Conservation (phyloP, 2,888 invertebrate species). For the Adelognathus sp. region DNA sequence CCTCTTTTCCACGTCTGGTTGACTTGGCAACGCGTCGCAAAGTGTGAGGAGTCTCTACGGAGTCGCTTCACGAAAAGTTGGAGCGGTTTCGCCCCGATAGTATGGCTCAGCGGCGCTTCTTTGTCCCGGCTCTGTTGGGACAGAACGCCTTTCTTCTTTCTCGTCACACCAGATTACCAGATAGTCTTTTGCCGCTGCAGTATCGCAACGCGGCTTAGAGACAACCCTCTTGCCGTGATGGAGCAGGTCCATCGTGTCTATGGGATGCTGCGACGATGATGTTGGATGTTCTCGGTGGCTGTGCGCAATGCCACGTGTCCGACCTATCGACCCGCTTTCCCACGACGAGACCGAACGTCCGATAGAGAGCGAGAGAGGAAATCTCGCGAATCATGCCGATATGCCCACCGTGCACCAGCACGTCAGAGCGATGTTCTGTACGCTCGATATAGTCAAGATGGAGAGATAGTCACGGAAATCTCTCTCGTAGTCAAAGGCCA, state of each 20-base stretch:
- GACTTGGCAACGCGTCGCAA: too few species aligned
- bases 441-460: slow-evolving; percentile 43
- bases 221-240: slow-evolving; percentile 4
- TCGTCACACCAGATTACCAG: slow-evolving; percentile 7
- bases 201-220: background rate
- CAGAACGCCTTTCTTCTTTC: slow-evolving; percentile 4
- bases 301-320: slow-evolving; percentile 45
- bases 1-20: too few species aligned
- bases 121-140: background rate
- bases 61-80: too few species aligned
- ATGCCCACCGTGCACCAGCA: slow-evolving; percentile 29
- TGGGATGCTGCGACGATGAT: background rate
- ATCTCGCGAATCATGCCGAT: slow-evolving; percentile 14
- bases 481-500: slow-evolving; percentile 23
- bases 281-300: slow-evolving; percentile 4
- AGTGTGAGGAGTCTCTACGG: too few species aligned
- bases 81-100: too few species aligned
- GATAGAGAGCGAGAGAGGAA: slow-evolving; percentile 8
- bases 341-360: slow-evolving; percentile 18
- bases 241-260: background rate
- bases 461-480: background rate
- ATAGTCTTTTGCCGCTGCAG: background rate
- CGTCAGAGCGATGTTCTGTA: slow-evolving; percentile 43
- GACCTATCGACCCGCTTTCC: slow-evolving; percentile 55
- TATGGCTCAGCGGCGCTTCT: too few species aligned